Evolutionary conservation across 2,113 vertebrate genomes (phyloP), one percentile per base, ranked within the genome.

Genomic region (Spheniscus mendiculus): DNA sequence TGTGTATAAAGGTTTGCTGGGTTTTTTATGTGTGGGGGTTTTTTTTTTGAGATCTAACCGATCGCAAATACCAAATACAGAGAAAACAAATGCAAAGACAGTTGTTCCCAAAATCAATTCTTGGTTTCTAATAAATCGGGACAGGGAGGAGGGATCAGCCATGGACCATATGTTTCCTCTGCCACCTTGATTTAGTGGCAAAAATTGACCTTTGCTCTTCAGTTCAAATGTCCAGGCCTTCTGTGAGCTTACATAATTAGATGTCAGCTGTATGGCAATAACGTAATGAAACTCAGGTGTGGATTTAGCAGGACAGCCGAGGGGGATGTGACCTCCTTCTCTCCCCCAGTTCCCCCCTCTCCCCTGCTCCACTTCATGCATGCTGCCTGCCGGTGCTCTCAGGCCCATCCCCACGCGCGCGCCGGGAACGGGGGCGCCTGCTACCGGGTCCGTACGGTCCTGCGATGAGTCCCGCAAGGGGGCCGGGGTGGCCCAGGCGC

Each of bases 141-240:
- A 55, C 40, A 72, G 38, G 32, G 30, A 89, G 47, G 40, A 85
- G 23, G 78, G 47, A 90, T 69, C 85, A 86, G 70, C 70, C 82
- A 40, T 12, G 15, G 62, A 77, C 90, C 89, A 89, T 95, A 80
- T 93, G 66, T 88, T 93, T 91, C 87, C 79, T 88, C 89, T 8
- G 7, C 71, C 74, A 91, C 71, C 94, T 93, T 91, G 84, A 95
- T 95, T 97, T 96, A 96, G 84, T 29, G 52, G 62, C 66, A 91
- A 93, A 93, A 96, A 50, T 61, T 96, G 91, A 91, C 96, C 95
- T 96, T 87, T 95, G 91, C 82, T 83, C 93, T 77, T 53, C 62
- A 55, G 95, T 90, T 94, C 93, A 95, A 53, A 87, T 91, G 89
- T 83, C 89, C 52, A 76, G 84, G 84, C 74, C 87, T 93, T 93